phyloP scores from a whole-genome alignment of 1,140 invertebrate genomes.

The Mercenaria mercenaria region DNA sequence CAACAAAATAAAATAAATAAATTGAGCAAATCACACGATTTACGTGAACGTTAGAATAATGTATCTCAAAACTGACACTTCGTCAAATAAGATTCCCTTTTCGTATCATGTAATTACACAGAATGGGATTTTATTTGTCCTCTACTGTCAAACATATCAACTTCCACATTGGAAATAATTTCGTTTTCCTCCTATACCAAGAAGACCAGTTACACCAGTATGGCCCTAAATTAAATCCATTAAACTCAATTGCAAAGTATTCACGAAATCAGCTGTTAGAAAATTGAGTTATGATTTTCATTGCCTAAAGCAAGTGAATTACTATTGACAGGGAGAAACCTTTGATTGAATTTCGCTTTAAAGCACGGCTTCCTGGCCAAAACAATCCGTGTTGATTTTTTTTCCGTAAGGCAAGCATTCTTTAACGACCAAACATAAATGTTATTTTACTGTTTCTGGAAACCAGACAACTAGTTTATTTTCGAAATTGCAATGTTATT shows the following conservation, averaged over 20 bases:
- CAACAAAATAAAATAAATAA: no score
- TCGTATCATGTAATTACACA: conserved; percentile 13
- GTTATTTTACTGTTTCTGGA: no score
- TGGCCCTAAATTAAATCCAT: conserved; percentile 23
- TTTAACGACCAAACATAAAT: no score
- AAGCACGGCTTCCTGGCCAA: background rate
- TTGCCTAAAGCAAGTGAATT: conserved; percentile 38
- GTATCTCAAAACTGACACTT: background rate
- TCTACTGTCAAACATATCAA: conserved; percentile 11
- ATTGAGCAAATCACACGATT: no score
- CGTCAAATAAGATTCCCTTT: background rate
- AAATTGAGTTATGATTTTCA: conserved; percentile 43
- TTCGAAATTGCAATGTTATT: no score
- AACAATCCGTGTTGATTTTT: background rate
- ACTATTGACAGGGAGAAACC: background rate
- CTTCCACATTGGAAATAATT: background rate
- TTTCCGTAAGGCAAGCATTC: no score
- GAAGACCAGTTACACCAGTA: conserved; percentile 6
- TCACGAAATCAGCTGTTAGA: background rate
- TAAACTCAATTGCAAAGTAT: background rate
- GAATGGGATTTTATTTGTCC: conserved; percentile 39
- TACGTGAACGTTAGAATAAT: no score
- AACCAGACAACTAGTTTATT: no score
- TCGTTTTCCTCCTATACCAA: background rate
- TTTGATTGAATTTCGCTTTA: background rate